phyloP scores from a whole-genome alignment of 1,140 invertebrate genomes.

The Cylas formicarius region DNA sequence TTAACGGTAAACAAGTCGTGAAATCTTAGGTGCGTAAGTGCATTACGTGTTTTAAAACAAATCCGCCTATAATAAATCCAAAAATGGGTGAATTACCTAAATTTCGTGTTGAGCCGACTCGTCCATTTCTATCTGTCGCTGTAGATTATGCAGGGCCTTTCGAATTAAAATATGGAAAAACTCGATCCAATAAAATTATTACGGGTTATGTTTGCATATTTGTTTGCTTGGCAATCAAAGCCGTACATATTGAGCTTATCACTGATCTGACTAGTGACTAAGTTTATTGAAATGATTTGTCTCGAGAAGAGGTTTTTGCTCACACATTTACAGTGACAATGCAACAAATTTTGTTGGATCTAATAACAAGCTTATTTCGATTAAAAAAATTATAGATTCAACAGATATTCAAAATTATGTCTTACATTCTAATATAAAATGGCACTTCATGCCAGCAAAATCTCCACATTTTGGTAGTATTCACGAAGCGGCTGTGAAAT shows the following conservation, averaged over 20 bases:
- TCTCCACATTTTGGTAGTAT: constrained; percentile 37
- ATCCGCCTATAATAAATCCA: constrained; percentile 12
- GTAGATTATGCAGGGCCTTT: constrained; percentile 25
- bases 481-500: constrained; percentile 37
- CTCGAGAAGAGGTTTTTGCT: constrained; percentile 28
- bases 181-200: constrained; percentile 3
- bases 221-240: constrained; percentile 17
- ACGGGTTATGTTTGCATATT: constrained; percentile 15
- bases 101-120: constrained; percentile 21
- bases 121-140: constrained; percentile 33
- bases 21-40: constrained; percentile 25
- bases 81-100: constrained; percentile 39
- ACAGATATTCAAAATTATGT: background rate
- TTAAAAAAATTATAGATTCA: constrained; percentile 5
- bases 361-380: constrained; percentile 8
- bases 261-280: constrained; percentile 7
- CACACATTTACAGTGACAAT: constrained; percentile 27
- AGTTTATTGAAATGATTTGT: constrained; percentile 34
- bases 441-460: constrained; percentile 40
- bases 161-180: constrained; percentile 10
- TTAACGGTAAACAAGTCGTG: constrained; percentile 24
- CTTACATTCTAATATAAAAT: constrained; percentile 20
- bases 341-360: constrained; percentile 8
- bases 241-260: constrained; percentile 11
- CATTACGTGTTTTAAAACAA: constrained; percentile 19